Evolutionary conservation across 2,797 vertebrate genomes (phyloP), one percentile per base, ranked within the genome.

Genomic region (Holocentrus rufus): DNA sequence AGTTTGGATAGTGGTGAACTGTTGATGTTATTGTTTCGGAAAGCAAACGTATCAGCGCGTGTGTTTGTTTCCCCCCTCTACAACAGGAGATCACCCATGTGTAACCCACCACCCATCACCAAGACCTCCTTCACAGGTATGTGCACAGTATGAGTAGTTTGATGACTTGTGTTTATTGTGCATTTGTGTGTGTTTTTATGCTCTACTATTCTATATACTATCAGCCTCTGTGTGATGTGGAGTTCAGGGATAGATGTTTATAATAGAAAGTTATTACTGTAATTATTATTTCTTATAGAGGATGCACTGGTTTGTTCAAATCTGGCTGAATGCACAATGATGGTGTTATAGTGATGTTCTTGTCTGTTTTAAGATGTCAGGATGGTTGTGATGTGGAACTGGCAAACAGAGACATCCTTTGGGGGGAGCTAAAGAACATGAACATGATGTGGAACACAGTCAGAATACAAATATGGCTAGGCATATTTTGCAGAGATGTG

Each of bases 51-150:
- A 39, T 74, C 1, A 69, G 4, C 77, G 46, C 77, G 11, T 67
- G 47, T 78, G 30, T 62, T 79, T 86, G 34, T 77, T 79, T 60
- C 39, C 44, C 5, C 42, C 71, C 25, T 46, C 65, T 57, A 73
- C 88, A 49, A 84, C 86, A 99, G 97, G 91, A 94, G 98, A 93
- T 99, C 98, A 91, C 96, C 97, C 84, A 98, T 99, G 95, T 98
- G 97, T 93, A 98, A 98, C 86, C 97, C 96, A 89, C 95, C 97
- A 59, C 95, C 97, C 68, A 97, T 99, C 93, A 97, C 96, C 91
- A 98, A 98, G 95, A 95, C 97, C 91, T 95, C 95, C 88, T 96
- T 98, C 87, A 97, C 98, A 95, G 98, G 98, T 99, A 95, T 81
- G 93, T 87, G 7, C 1, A 65, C 47, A 59, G 65, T 9, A 11